phyloP scores from a whole-genome alignment of 2,797 vertebrate species.

The Pantherophis alleghaniensis region DNA sequence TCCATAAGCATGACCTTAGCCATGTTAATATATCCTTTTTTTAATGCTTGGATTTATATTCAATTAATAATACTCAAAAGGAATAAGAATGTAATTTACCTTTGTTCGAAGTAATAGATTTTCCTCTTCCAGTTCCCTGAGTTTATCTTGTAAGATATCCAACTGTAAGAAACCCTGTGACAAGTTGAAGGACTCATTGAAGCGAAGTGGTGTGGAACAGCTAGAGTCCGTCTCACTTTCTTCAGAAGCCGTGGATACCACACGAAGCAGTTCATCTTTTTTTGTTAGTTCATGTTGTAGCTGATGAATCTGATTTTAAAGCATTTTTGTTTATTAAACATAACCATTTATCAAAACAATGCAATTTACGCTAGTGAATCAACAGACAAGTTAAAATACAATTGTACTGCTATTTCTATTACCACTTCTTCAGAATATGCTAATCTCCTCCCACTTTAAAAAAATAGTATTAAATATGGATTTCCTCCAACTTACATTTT shows the following conservation, averaged over 20 bases:
- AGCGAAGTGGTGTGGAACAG: conserved; percentile 83
- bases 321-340: not conserved
- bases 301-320: conserved; percentile 85
- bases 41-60: not conserved
- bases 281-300: conserved; percentile 93
- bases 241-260: conserved; percentile 91
- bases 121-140: conserved; percentile 93
- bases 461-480: not conserved
- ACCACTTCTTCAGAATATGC: not conserved
- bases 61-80: not conserved
- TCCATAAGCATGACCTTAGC: not conserved
- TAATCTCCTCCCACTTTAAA: not conserved
- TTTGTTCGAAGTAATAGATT: conserved; percentile 88
- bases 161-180: conserved; percentile 82
- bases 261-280: conserved; percentile 92
- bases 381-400: conserved; percentile 24
- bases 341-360: not conserved
- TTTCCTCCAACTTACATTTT: not conserved
- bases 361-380: not conserved
- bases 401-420: not conserved
- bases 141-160: conserved; percentile 88
- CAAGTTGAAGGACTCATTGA: conserved; percentile 70
- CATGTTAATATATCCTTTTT: not conserved
- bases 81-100: conserved; percentile 65
- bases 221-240: conserved; percentile 94